Base-by-base conservation (phyloP, 2,888 invertebrate species). In the Phyllotreta cruciferae region DNA sequence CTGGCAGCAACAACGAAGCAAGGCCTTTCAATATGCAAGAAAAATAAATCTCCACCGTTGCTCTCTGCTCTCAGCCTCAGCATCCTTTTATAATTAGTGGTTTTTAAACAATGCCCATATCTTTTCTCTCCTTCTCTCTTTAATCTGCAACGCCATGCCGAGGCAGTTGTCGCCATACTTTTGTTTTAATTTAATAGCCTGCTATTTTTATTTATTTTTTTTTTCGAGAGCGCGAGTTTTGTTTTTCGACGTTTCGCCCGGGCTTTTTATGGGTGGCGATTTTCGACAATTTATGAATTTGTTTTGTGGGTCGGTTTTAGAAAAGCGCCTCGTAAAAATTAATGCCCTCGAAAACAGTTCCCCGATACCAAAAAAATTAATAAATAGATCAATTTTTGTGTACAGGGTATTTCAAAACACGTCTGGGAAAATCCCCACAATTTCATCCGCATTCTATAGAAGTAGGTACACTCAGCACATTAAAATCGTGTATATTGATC, bases 21-120 rank as follows among this genome's bases (percentile, higher is more conserved):
- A 75, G 78, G 78, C 73, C 78, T 80, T 79, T 80, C 80, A 80
- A 80, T 81, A 81, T 80, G 79, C 81, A 80, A 80, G 80, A 80
- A 80, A 80, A 80, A 80, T 81, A 80, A 81, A 81, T 81, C 80
- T 80, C 77, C 73, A 72, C 70, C 71, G 68, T 70, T 71, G 67
- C 69, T 64, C 64, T 64, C 63, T 60, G 60, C 37, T 63, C 67
- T 71, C 70, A 71, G 71, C 73, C 74, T 72, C 73, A 76, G 75
- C 77, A 73, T 70, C 75, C 75, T 76, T 77, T 80, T 80, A 79
- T 79, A 81, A 81, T 81, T 81, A 81, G 80, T 79, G 80, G 77
- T 79, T 80, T 80, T 80, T 80, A 79, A 80, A 80, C 80, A 80
- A 81, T 80, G 79, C 78, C 76, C 73, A 74, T 74, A 74, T 74